A percentile compares a stretch with the other conserved stretches of the same genome.
Evolutionary conservation across 2,797 vertebrate genomes (phyloP).

Genomic region (Alfaro cultratus): DNA sequence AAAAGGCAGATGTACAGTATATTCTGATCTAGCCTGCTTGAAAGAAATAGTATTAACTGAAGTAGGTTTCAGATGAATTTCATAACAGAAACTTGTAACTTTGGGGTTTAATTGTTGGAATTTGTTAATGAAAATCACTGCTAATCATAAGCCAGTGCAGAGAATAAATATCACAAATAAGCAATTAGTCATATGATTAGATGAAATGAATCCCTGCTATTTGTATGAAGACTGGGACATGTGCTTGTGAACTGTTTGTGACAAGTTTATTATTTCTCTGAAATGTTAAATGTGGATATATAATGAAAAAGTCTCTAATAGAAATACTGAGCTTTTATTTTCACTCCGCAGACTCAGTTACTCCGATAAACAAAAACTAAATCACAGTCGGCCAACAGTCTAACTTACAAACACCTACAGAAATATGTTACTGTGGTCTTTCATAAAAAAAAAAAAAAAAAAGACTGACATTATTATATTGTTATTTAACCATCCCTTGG

Average conservation of each 20-base stretch:
- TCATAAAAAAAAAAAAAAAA: background rate
- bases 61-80: slow-evolving; percentile 34
- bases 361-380: background rate
- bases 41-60: slow-evolving; percentile 4
- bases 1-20: background rate
- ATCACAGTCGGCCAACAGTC: background rate
- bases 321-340: background rate
- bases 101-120: background rate
- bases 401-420: too few relatives aligned
- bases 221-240: background rate
- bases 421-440: slow-evolving; percentile 1
- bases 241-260: background rate
- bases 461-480: background rate
- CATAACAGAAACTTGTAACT: slow-evolving; percentile 10
- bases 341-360: background rate
- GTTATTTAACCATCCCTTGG: background rate
- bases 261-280: background rate
- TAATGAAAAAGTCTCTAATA: background rate
- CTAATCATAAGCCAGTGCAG: background rate
- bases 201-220: slow-evolving; percentile 8
- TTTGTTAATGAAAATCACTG: slow-evolving; percentile 10
- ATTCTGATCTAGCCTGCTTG: background rate
- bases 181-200: slow-evolving; percentile 5
- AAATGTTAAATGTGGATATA: slow-evolving; percentile 2
- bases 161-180: slow-evolving; percentile 1